A percentile compares a stretch with the other conserved stretches of the same genome.
These are phyloP conservation scores for Epinephelus lanceolatus DNA, from an alignment of 2,113 vertebrate genomes.

Conservation along the genomic window DNA sequence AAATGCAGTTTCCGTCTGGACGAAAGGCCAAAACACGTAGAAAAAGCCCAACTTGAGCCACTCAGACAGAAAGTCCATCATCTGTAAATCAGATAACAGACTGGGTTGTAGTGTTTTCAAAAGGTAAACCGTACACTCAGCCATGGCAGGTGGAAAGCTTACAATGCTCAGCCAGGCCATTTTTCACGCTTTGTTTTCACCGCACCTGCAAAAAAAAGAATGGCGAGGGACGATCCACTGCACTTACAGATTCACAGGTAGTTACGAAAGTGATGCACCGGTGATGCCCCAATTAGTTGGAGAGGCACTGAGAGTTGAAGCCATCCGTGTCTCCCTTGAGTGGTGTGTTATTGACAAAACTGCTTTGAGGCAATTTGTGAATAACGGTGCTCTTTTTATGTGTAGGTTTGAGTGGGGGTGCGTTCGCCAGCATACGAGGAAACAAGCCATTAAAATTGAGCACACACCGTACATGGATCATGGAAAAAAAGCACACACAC, in stretches of 20 bases:
- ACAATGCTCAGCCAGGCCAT: neutral
- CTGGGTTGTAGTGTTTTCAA: neutral
- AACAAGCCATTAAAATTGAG: constrained; percentile 25
- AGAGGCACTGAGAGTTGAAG: constrained; percentile 42
- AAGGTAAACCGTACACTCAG: neutral
- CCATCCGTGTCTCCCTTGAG: constrained; percentile 47
- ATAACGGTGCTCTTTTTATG: constrained; percentile 24
- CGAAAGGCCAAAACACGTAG: too few relatives aligned
- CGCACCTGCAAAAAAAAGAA: neutral
- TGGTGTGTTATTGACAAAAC: constrained; percentile 53
- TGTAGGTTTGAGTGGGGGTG: constrained; percentile 11
- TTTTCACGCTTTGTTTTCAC: constrained; percentile 21
- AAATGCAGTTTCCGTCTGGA: too few relatives aligned
- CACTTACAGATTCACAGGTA: constrained; percentile 39
- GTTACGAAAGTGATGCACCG: constrained; percentile 26
- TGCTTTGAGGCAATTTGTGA: constrained; percentile 52
- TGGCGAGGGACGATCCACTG: neutral
- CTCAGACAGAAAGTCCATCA: neutral
- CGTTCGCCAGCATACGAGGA: neutral
- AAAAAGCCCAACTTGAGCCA: neutral
- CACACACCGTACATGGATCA: neutral
- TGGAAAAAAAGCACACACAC: constrained; percentile 12
- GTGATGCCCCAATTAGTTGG: constrained; percentile 48
- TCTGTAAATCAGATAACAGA: neutral
- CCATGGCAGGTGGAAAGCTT: neutral